Conservation (phyloP, 2,797 vertebrate genomes). For the Phyllotis vaccarum region DNA sequence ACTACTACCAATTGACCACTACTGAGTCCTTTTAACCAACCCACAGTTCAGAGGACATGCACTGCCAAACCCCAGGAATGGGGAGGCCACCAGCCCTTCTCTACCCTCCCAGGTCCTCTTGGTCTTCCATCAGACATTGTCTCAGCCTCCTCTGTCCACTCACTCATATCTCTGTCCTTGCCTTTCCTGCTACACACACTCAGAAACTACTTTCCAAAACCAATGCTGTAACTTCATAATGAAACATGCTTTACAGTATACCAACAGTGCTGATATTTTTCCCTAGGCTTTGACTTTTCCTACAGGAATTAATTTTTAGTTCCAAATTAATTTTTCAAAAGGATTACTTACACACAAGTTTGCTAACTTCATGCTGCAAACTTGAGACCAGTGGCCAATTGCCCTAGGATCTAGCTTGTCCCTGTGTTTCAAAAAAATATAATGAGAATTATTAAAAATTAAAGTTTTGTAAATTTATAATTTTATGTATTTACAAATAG, state of each 20-base stretch:
- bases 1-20: background rate
- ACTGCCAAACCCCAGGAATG: background rate
- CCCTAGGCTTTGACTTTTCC: background rate
- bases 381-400: background rate
- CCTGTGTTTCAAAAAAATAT: background rate
- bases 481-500: no score
- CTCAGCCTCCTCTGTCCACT: background rate
- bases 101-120: background rate
- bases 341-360: background rate
- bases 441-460: no score
- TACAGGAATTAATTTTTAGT: background rate
- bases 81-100: no score
- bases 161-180: background rate
- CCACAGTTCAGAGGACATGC: background rate
- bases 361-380: background rate
- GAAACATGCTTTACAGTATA: background rate
- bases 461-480: no score
- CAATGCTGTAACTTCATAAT: background rate
- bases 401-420: background rate
- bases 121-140: background rate
- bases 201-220: constrained; percentile 17
- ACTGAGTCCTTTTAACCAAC: background rate
- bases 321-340: no score
- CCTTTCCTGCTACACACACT: background rate
- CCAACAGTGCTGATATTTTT: background rate